Evolutionary conservation across 1,140 invertebrate species (phyloP).

Genomic region (Camponotus pennsylvanicus): DNA sequence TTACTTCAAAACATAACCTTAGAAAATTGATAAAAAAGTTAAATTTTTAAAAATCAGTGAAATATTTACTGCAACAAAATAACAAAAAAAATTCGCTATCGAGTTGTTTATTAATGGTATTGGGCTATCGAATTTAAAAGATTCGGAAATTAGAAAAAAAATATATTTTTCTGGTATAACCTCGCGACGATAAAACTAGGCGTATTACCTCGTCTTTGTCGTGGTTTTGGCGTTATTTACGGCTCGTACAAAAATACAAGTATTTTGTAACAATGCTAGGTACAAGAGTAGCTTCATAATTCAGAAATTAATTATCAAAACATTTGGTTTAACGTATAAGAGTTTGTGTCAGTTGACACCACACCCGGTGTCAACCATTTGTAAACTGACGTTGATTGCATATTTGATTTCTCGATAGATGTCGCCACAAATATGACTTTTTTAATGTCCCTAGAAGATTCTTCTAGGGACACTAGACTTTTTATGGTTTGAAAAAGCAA

Average conservation of each 20-base stretch:
- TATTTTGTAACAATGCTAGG: constrained; percentile 78
- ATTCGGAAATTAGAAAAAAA: constrained; percentile 37
- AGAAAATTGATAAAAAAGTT: neutral
- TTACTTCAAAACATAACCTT: constrained; percentile 68
- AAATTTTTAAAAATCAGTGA: neutral
- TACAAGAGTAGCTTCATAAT: constrained; percentile 82
- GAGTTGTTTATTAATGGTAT: neutral
- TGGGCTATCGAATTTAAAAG: neutral
- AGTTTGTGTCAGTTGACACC: constrained; percentile 74
- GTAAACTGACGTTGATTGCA: constrained; percentile 61
- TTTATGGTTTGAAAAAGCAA: neutral
- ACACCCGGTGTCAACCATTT: constrained; percentile 76
- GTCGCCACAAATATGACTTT: neutral
- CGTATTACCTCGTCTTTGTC: constrained; percentile 67
- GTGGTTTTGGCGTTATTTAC: constrained; percentile 62
- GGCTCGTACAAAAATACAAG: constrained; percentile 78
- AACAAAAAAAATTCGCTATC: neutral
- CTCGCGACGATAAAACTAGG: constrained; percentile 2
- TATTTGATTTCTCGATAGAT: neutral
- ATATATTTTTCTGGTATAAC: constrained; percentile 31
- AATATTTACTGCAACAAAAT: neutral
- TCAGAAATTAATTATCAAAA: constrained; percentile 76
- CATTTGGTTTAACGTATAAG: constrained; percentile 69
- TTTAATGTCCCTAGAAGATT: too few species aligned
- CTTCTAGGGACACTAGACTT: too few species aligned